Evolutionary conservation across 2,113 vertebrate genomes (phyloP), one percentile per base, ranked within the genome.

Genomic region (Myiozetetes cayanensis): DNA sequence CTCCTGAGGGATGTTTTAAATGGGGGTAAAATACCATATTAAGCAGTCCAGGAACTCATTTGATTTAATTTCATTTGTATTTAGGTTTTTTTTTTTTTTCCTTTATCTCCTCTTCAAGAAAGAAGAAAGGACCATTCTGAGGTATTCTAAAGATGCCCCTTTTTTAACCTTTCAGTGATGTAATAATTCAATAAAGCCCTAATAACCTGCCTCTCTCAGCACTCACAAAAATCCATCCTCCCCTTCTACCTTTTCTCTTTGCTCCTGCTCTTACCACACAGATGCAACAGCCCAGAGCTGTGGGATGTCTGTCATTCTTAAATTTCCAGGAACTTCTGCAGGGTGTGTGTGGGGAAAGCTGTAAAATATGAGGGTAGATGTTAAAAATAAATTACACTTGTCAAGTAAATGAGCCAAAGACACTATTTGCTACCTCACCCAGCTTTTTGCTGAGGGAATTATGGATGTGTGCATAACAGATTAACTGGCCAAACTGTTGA

Each of bases 21-120:
- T 85, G 85, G 86, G 2, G 30, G 86, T 79, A 70, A 82, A 90
- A 94, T 59, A 87, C 66, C 35, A 37, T 63, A 53, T 94, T 71
- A 82, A 91, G 66, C 85, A 76, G 59, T 91, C 82, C 78, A 91
- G 85, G 95, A 97, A 88, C 92, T 95, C 78, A 83, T 96, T 94
- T 96, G 82, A 93, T 92, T 97, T 96, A 94, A 97, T 97, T 97
- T 97, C 85, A 87, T 31, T 74, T 94, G 84, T 95, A 82, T 95
- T 97, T 94, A 53, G 82, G 12, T 12, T 20, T 55, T 55, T 89
- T 20, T 55, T 55, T 89, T 88, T 85, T 56, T 80, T 68, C 59
- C 74, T 96, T 97, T 94, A 86, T 96, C 94, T 96, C 73, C 59
- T 91, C 82, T 82, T 94, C 63, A 94, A 91, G 96, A 89, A 85